phyloP scores from a whole-genome alignment of 2,113 vertebrate genomes.

The Acrocephalus arundinaceus region DNA sequence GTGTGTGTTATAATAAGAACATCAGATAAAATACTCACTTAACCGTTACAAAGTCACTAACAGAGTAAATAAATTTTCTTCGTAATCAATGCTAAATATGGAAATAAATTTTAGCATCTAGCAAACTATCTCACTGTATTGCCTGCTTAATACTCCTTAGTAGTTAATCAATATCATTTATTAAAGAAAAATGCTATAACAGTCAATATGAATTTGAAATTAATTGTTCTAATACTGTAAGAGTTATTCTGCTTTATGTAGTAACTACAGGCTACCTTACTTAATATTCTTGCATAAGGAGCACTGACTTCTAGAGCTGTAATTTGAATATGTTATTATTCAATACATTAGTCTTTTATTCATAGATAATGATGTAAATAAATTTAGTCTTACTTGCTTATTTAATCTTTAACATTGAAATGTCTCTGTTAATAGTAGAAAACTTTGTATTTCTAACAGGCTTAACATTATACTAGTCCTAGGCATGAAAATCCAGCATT shows the following conservation, averaged over 20 bases:
- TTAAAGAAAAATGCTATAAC: neutral
- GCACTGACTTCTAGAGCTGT: neutral
- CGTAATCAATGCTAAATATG: neutral
- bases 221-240: neutral
- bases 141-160: neutral
- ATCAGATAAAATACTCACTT: neutral
- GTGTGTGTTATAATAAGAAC: neutral
- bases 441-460: constrained; percentile 1
- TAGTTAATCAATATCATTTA: neutral
- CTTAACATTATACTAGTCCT: neutral
- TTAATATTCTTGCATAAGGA: neutral
- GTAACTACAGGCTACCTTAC: neutral
- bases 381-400: neutral
- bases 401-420: constrained; percentile 4
- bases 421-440: neutral
- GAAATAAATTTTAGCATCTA: neutral
- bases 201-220: neutral
- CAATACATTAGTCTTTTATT: neutral
- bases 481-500: constrained; percentile 16
- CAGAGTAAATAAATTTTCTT: neutral
- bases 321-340: neutral
- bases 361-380: constrained; percentile 16
- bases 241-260: neutral
- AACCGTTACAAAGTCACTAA: neutral
- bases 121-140: neutral